A percentile compares a stretch with the other conserved stretches of the same genome.
Evolutionary conservation across 1,140 invertebrate species (phyloP).

Genomic region (Scaptomyza hsui): DNA sequence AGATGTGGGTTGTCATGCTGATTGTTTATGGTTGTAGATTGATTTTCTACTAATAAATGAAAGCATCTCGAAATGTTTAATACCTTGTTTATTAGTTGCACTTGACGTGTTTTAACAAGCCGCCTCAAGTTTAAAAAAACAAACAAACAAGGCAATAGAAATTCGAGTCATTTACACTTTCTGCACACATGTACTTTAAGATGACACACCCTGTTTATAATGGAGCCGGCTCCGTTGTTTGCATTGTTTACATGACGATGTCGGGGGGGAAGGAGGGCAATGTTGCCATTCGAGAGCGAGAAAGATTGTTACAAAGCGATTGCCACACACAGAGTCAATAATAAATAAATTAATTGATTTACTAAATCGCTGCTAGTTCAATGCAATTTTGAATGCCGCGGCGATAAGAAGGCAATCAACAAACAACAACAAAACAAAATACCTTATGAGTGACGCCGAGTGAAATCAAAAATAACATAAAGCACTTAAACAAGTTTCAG

Average conservation of each 20-base stretch:
- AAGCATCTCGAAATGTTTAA: neutral
- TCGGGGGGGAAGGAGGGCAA: constrained; percentile 3
- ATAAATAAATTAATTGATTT: constrained; percentile 81
- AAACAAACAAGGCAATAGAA: neutral
- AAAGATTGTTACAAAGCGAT: constrained; percentile 66
- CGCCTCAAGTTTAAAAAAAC: neutral
- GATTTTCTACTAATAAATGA: neutral
- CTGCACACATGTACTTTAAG: neutral
- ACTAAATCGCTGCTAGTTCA: constrained; percentile 53
- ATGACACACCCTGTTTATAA: constrained; percentile 57
- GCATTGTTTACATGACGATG: constrained; percentile 69
- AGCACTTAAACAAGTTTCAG: constrained; percentile 25
- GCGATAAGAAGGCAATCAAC: constrained; percentile 39
- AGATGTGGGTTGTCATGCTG: too few species aligned
- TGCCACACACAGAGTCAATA: constrained; percentile 58
- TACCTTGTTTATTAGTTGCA: neutral
- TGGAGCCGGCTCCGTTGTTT: constrained; percentile 51
- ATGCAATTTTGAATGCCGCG: constrained; percentile 54
- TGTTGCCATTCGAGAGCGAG: constrained; percentile 56
- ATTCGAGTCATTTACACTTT: neutral
- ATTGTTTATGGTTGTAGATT: too few species aligned
- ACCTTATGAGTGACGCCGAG: constrained; percentile 7
- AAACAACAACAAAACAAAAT: neutral
- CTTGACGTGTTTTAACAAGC: neutral
- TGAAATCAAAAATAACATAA: constrained; percentile 20